Percentiles rank a stretch among this genome's conserved stretches.
phyloP scores from a whole-genome alignment of 2,113 vertebrate species.

The Elachura formosa region DNA sequence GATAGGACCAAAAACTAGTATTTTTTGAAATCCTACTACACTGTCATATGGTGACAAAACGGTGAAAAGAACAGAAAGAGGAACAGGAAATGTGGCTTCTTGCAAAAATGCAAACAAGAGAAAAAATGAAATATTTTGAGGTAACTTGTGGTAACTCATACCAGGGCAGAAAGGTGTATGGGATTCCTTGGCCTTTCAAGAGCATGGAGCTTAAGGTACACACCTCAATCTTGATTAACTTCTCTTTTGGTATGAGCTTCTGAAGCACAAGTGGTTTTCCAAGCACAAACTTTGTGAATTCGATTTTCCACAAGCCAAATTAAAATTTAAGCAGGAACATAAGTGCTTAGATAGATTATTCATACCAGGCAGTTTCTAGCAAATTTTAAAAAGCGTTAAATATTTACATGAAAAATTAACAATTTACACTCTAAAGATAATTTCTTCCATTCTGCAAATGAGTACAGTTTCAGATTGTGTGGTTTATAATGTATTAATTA shows the following conservation, averaged over 20 bases:
- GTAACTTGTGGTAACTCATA: background rate
- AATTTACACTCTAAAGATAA: background rate
- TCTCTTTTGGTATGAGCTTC: background rate
- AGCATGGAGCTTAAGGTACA: background rate
- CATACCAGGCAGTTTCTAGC: background rate
- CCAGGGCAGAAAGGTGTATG: background rate
- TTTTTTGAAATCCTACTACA: background rate
- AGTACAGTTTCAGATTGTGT: background rate
- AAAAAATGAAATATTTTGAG: background rate
- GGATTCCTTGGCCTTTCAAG: background rate
- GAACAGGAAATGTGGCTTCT: background rate
- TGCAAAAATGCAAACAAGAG: background rate
- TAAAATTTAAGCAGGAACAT: conserved; percentile 22
- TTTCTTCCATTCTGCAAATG: background rate
- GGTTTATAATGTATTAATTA: conserved; percentile 23
- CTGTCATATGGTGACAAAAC: background rate
- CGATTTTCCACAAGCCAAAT: background rate
- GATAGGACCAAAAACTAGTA: background rate
- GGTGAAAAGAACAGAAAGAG: background rate
- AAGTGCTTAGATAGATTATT: background rate
- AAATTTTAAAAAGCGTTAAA: background rate
- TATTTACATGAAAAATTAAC: conserved; percentile 1
- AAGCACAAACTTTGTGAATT: background rate
- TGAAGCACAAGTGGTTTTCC: background rate
- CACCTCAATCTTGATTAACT: background rate